phyloP scores from a whole-genome alignment of 2,797 vertebrate species.

The Triplophysa yarkandensis region DNA sequence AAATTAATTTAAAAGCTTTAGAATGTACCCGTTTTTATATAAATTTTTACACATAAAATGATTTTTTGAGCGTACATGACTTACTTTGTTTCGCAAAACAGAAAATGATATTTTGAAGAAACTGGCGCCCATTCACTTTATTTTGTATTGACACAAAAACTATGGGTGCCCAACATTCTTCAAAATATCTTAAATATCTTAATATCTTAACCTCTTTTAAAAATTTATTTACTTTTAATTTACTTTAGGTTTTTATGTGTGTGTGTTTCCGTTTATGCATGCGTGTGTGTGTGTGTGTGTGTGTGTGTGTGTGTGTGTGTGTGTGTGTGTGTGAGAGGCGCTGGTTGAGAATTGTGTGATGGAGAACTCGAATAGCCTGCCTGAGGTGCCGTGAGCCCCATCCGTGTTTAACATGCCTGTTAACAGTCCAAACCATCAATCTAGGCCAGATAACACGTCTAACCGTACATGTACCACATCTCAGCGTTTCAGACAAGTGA shows the following conservation, averaged over 20 bases:
- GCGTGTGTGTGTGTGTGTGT: constrained; percentile 19
- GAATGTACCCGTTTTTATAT: no score
- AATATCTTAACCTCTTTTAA: background rate
- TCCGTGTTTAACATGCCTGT: constrained; percentile 60
- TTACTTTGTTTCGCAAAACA: no score
- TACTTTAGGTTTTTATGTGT: background rate
- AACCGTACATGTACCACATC: constrained; percentile 41
- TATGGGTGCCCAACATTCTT: no score
- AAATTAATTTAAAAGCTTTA: no score
- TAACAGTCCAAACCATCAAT: constrained; percentile 61
- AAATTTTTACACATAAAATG: no score
- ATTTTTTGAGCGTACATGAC: no score
- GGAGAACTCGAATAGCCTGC: constrained; percentile 27
- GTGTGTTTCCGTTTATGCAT: no score
- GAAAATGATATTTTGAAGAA: no score
- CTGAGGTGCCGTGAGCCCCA: constrained; percentile 47
- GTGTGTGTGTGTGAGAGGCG: background rate
- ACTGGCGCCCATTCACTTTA: no score
- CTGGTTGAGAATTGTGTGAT: constrained; percentile 1
- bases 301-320: constrained; percentile 2
- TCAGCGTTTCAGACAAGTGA: constrained; percentile 30
- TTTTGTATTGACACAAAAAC: no score
- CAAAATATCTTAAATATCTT: no score
- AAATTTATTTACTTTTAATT: no score
- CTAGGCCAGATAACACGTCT: constrained; percentile 43